Evolutionary conservation across 2,113 vertebrate genomes (phyloP).

Genomic region (Seriola rivoliana): DNA sequence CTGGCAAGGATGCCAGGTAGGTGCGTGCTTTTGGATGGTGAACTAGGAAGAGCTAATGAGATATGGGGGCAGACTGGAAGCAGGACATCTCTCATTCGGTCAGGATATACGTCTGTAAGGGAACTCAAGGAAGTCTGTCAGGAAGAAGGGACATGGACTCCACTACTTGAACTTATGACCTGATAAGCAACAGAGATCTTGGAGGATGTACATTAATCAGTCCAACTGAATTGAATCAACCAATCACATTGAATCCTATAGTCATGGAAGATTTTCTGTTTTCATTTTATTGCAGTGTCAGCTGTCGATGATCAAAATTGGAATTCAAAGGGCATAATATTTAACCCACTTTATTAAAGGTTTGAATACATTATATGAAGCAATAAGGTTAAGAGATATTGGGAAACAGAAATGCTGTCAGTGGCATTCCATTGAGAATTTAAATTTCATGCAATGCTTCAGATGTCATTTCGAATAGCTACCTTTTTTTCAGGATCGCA

Average conservation of each 20-base stretch:
- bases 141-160: background rate
- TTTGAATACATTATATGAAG: background rate
- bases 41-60: background rate
- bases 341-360: background rate
- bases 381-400: background rate
- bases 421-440: background rate
- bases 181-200: background rate
- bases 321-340: background rate
- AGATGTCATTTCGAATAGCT: background rate
- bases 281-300: background rate
- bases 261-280: background rate
- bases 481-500: background rate
- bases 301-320: background rate
- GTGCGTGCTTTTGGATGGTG: background rate
- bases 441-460: background rate
- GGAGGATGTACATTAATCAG: background rate
- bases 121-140: background rate
- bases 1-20: background rate
- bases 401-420: background rate
- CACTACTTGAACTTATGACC: background rate
- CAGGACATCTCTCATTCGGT: slow-evolving; percentile 10
- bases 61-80: background rate
- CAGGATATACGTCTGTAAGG: background rate
- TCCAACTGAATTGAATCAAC: background rate
- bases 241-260: background rate